Percentiles rank a stretch among this genome's conserved stretches.
Evolutionary conservation across 2,888 invertebrate species (phyloP).

Genomic region (Tetragonula carbonaria): DNA sequence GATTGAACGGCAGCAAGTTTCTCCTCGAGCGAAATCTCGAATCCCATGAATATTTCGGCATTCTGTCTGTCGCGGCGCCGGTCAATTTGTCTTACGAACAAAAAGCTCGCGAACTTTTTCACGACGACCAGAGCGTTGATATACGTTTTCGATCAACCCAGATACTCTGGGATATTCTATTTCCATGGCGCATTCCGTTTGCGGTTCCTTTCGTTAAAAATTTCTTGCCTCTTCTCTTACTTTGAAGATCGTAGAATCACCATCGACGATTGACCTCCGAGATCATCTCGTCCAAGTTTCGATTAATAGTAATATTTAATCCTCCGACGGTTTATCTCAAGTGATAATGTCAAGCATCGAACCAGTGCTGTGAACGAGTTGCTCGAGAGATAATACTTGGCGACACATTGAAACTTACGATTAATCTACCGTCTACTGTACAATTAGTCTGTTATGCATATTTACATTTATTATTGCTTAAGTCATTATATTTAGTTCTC

Average conservation of each 20-base stretch:
- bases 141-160: slow-evolving; percentile 12
- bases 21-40: not conserved
- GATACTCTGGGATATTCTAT: slow-evolving; percentile 17
- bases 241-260: not conserved
- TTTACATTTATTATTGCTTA: not conserved
- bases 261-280: not conserved
- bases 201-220: not conserved
- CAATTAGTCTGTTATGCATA: not conserved
- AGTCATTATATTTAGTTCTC: not conserved
- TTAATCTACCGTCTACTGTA: not conserved
- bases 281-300: too few species aligned
- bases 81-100: slow-evolving; percentile 18
- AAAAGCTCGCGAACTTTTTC: slow-evolving; percentile 7
- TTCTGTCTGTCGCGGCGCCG: slow-evolving; percentile 5
- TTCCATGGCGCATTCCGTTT: too few species aligned
- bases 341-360: too few species aligned
- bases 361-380: not conserved
- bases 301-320: not conserved
- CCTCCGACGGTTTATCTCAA: not conserved
- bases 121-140: not conserved
- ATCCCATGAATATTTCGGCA: slow-evolving; percentile 20
- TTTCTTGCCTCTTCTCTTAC: not conserved
- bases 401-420: not conserved
- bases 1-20: slow-evolving; percentile 1
- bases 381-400: not conserved